Evolutionary conservation across 2,797 vertebrate species (phyloP), one percentile per base, ranked within the genome.

Genomic region (Pseudotriccus pelzelni): DNA sequence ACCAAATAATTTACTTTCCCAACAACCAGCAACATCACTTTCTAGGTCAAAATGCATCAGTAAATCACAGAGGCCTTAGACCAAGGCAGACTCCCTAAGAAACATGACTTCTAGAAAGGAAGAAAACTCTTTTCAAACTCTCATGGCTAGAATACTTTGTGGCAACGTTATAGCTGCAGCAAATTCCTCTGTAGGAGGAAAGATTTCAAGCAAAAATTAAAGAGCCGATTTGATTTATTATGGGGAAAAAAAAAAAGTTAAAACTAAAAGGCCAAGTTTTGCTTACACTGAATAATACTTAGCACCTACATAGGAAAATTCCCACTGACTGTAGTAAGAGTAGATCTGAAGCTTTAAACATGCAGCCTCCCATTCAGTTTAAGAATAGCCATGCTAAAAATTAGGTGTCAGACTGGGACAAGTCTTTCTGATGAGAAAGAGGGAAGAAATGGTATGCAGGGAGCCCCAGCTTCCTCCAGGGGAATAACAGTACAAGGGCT

Each of bases 251-350:
- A 88, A 62, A 90, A 94, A 44, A 24, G 59, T 49, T 83, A 74
- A 62, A 84, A 69, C 55, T 76, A 86, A 82, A 1, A 0, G 84
- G 78, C 86, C 89, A 95, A 89, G 73, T 91, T 89, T 96, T 95
- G 90, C 94, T 87, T 95, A 93, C 77, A 87, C 86, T 94, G 93
- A 93, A 94, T 93, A 96, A 74, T 80, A 95, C 92, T 96, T 96
- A 96, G 49, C 93, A 94, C 95, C 86, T 96, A 92, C 58, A 72
- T 79, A 89, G 94, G 95, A 97, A 97, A 96, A 97, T 96, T 95
- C 93, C 84, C 93, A 90, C 46, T 92, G 81, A 67, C 92, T 89
- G 56, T 58, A 95, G 84, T 94, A 81, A 93, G 44, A 82, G 70
- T 46, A 95, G 60, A 77, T 84, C 80, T 90, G 80, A 84, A 68